Conservation (phyloP, 2,797 vertebrate species). For the Rhabdomys pumilio region DNA sequence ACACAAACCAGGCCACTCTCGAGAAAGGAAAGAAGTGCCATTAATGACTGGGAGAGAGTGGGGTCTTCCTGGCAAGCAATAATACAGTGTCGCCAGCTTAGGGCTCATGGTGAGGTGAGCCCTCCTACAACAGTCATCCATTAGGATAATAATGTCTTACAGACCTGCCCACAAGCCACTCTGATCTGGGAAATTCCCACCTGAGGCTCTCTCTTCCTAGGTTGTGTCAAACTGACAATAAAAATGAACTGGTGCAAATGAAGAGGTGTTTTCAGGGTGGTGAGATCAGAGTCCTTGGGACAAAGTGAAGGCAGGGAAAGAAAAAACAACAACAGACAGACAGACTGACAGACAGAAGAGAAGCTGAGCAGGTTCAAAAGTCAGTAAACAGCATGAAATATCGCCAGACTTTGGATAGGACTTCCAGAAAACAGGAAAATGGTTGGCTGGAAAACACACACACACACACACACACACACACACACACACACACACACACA, state of each 20-base stretch:
- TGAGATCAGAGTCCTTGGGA: neutral
- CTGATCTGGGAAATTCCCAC: neutral
- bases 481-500: too few species aligned
- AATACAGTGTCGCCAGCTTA: neutral
- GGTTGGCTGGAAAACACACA: neutral
- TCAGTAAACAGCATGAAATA: constrained; percentile 49
- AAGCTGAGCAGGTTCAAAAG: constrained; percentile 87
- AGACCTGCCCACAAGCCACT: neutral
- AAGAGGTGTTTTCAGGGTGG: neutral
- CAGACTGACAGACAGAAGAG: constrained; percentile 74
- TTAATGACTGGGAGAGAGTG: neutral
- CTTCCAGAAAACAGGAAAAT: neutral
- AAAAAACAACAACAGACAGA: constrained; percentile 66
- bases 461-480: neutral
- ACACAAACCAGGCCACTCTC: neutral
- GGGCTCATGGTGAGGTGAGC: neutral
- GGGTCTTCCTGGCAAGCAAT: neutral
- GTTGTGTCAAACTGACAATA: neutral
- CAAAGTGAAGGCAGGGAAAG: constrained; percentile 87
- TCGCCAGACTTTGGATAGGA: neutral
- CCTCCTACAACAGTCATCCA: neutral
- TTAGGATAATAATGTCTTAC: neutral
- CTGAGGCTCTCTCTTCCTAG: neutral
- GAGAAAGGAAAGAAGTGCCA: neutral
- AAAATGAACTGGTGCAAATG: neutral